phyloP scores from a whole-genome alignment of 92 coral and sea anemone species.

The Umimayanthus kanabou region DNA sequence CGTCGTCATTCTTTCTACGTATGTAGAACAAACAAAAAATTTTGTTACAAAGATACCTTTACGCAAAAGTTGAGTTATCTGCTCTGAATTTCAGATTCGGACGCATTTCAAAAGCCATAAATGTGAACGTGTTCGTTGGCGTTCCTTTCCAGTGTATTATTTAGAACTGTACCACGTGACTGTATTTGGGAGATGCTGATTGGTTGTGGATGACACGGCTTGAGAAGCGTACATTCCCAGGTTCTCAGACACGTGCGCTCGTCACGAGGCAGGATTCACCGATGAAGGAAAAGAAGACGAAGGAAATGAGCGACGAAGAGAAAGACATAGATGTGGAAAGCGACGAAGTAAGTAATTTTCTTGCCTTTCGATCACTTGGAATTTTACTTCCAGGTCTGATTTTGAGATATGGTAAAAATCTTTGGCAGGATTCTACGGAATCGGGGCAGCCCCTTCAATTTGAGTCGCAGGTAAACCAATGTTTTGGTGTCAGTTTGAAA shows the following conservation, averaged over 20 bases:
- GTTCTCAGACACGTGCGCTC: conserved; percentile 83
- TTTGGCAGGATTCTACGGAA: conserved; percentile 64
- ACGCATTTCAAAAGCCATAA: neutral
- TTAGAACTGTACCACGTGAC: conserved; percentile 18
- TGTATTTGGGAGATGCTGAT: neutral
- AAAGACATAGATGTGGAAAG: conserved; percentile 96
- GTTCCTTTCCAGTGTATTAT: neutral
- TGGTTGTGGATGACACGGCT: conserved; percentile 30
- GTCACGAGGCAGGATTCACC: conserved; percentile 78
- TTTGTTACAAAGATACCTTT: no score
- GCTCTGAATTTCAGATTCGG: neutral
- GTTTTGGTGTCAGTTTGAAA: conserved; percentile 95
- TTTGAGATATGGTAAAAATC: conserved; percentile 52
- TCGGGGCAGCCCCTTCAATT: conserved; percentile 72
- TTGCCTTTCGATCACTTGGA: conserved; percentile 36
- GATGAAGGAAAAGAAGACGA: conserved; percentile 64
- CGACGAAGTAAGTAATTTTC: conserved; percentile 83
- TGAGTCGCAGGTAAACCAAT: conserved; percentile 78
- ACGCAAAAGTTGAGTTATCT: neutral
- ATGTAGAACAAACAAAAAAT: neutral
- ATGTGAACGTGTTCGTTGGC: neutral
- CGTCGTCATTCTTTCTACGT: neutral
- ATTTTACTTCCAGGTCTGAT: conserved; percentile 43
- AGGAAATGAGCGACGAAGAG: conserved; percentile 95
- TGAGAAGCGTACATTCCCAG: conserved; percentile 48